These are phyloP conservation scores for Troides helena DNA, from an alignment of 2,888 invertebrate genomes.

Conservation along the genomic window DNA sequence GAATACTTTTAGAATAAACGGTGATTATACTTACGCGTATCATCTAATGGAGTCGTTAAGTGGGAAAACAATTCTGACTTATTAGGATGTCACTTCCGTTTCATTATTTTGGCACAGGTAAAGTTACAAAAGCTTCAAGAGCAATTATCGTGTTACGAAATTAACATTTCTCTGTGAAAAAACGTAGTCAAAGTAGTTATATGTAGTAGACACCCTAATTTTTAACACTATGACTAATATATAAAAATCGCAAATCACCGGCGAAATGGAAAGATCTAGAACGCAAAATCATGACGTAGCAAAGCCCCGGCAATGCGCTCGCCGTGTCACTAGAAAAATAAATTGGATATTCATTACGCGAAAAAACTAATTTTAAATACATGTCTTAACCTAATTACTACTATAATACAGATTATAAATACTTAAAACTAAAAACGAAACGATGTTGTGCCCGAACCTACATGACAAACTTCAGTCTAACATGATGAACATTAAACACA, in stretches of 20 bases:
- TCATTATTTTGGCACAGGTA: constrained; percentile 23
- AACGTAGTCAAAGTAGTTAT: too few relatives aligned
- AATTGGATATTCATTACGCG: constrained; percentile 1
- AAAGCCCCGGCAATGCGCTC: constrained; percentile 6
- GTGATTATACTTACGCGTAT: too few relatives aligned
- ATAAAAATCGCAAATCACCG: neutral
- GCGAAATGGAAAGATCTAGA: too few relatives aligned
- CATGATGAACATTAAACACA: neutral
- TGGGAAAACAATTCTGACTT: neutral
- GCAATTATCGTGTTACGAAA: too few relatives aligned
- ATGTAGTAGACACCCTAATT: too few relatives aligned
- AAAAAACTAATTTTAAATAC: constrained; percentile 26
- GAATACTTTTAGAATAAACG: neutral
- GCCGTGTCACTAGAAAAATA: constrained; percentile 17
- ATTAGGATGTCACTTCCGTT: constrained; percentile 1
- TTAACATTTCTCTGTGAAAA: too few relatives aligned
- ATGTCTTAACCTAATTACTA: constrained; percentile 32
- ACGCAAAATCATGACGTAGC: neutral
- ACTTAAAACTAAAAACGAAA: constrained; percentile 30
- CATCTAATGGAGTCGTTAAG: too few relatives aligned
- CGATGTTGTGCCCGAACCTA: constrained; percentile 34
- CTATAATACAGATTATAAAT: constrained; percentile 38
- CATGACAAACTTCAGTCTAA: neutral
- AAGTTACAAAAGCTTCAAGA: neutral
- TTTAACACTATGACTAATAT: neutral